A percentile compares a stretch with the other conserved stretches of the same genome.
phyloP scores from a whole-genome alignment of 2,888 invertebrate species.

The Tinea pellionella region DNA sequence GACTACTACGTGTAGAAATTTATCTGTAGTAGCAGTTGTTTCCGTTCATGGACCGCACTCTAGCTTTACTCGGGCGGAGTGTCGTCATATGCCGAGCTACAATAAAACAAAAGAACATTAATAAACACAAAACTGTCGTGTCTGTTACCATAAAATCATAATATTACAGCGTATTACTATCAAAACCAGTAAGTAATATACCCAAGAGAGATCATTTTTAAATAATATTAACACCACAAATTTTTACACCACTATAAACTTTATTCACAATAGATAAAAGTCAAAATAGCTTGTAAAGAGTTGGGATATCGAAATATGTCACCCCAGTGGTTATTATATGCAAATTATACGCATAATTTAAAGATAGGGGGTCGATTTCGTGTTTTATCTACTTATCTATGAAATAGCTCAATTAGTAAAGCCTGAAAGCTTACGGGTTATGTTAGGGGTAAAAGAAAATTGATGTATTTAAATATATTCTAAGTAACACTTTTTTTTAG shows the following conservation, averaged over 20 bases:
- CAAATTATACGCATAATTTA: slow-evolving; percentile 66
- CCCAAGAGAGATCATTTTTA: background rate
- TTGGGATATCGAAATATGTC: slow-evolving; percentile 21
- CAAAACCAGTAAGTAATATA: background rate
- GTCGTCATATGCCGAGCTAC: too few relatives aligned
- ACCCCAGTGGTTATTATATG: slow-evolving; percentile 62
- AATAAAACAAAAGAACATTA: too few relatives aligned
- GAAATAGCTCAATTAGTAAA: slow-evolving; percentile 64
- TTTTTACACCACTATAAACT: background rate
- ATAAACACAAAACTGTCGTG: too few relatives aligned
- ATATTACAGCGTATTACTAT: too few relatives aligned
- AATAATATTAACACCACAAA: background rate
- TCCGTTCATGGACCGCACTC: too few relatives aligned
- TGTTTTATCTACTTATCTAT: slow-evolving; percentile 69
- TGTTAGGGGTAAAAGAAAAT: background rate
- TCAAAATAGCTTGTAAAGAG: background rate
- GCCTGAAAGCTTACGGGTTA: slow-evolving; percentile 25
- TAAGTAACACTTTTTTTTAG: background rate
- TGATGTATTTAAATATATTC: background rate
- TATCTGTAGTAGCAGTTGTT: too few relatives aligned
- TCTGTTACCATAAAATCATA: too few relatives aligned
- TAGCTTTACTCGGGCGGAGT: too few relatives aligned
- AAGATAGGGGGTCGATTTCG: slow-evolving; percentile 45
- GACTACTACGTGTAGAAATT: too few relatives aligned
- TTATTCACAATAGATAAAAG: too few relatives aligned